Base-by-base conservation (phyloP, 92 coral and sea anemone genomes). In the Zoanthus gigantus region DNA sequence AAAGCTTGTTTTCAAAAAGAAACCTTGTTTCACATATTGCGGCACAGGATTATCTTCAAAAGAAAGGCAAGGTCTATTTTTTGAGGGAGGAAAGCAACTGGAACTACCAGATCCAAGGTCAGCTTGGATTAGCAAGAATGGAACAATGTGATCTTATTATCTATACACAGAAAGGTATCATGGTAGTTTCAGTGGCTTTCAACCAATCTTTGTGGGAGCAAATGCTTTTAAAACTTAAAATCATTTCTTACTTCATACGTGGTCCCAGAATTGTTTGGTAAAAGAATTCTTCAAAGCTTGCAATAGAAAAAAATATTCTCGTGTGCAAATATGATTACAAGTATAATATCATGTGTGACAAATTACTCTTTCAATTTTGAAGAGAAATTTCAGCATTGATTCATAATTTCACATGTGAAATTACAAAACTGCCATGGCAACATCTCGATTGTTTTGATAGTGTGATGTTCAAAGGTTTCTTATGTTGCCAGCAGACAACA, bases 31-130 rank as follows among this genome's bases (percentile, higher is more conserved):
- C 78, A 42, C 52, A 52, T 9, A 11, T 74, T 74, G 60, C 79
- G 48, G 42, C 79, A 15, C 78, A 74, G 78, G 78, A 23, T 5
- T 15, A 46, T 10, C 28, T 74, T 52, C 18, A 30, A 30, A 56
- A 31, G 69, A 37, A 10, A 37, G 83, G 71, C 23, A 10, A 78
- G 13, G 48, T 29, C 28, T 56, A 30, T 32, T 30, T 15, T 56
- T 44, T 78, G 46, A 78, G 54, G 69, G 54, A 77, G 48, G 86
- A 87, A 58, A 66, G 84, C 18, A 29, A 66, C 46, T 87, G 86
- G 89, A 74, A 86, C 80, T 87, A 87, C 71, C 90, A 87, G 47
- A 71, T 87, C 31, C 86, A 87, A 87, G 86, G 90, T 23, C 90
- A 87, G 57, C 71, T 87, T 85, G 86, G 77, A 65, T 29, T 78